Base-by-base conservation (phyloP, 2,888 invertebrate species). In the Horisme vitalbata region DNA sequence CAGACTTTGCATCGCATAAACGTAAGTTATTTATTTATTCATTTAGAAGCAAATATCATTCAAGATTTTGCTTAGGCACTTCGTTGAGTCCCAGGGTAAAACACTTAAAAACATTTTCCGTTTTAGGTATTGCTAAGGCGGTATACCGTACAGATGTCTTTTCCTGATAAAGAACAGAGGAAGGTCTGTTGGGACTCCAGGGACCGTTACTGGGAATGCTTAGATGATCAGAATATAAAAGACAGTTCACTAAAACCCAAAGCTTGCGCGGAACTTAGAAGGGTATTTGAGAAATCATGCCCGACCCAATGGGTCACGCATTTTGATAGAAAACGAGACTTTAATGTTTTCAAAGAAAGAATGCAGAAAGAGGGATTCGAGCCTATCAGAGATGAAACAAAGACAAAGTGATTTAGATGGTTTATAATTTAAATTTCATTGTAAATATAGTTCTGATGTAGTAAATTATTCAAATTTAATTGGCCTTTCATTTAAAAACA, bases 251-350 rank as follows among this genome's bases (percentile, higher is more conserved):
- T 78, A 43, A 79, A 78, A 56, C 87, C 86, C 5, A 89, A 86
- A 61, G 87, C 82, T 51, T 98, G 98, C 79, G 78, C 84, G 52
- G 91, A 94, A 65, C 82, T 95, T 60, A 92, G 96, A 57, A 92
- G 94, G 83, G 59, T 92, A 36, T 96, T 94, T 75, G 95, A 95
- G 87, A 91, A 91, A 51, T 92, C 93, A 13, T 97, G 97, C 72
- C 95, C 96, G 1, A 78, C 91, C 1, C 95, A 95, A 77, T 97
- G 97, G 98, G 96, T 98, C 30, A 95, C 95, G 75, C 97, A 98
- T 86, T 98, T 98, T 80, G 97, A 97, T 87, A 93, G 96, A 65
- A 97, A 96, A 83, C 90, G 96, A 69, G 95, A 95, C 63, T 98
- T 96, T 82, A 91, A 96, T 68, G 92, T 95, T 70, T 98, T 95